A percentile compares a stretch with the other conserved stretches of the same genome.
Conservation (phyloP, 2,113 vertebrate species). For the Oceanites oceanicus region DNA sequence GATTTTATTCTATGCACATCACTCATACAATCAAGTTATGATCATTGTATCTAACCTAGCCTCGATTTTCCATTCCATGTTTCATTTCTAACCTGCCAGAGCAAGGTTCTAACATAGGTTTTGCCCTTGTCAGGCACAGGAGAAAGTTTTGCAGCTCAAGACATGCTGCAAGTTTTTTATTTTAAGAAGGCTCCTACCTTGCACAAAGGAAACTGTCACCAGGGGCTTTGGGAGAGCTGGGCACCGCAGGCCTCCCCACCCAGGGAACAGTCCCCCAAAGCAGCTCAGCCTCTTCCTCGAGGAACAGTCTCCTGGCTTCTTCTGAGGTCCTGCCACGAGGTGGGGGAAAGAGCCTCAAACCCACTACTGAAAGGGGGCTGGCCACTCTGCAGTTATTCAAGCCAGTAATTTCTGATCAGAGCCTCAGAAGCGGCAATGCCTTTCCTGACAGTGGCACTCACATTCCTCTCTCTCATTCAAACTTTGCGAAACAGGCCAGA, state of each 20-base stretch:
- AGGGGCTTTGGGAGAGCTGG: background rate
- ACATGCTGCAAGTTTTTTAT: fast-evolving
- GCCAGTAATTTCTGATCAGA: background rate
- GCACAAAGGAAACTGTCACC: background rate
- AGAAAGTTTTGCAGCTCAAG: background rate
- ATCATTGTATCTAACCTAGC: background rate
- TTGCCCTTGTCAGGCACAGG: background rate
- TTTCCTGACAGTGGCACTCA: background rate
- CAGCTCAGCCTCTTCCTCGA: background rate
- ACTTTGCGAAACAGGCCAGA: background rate
- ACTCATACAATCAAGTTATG: background rate
- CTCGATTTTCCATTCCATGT: background rate
- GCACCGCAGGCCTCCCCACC: background rate
- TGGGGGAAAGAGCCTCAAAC: background rate
- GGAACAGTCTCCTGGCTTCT: background rate
- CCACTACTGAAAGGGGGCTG: background rate
- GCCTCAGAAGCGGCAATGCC: background rate
- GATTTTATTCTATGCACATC: background rate
- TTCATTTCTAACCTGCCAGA: background rate
- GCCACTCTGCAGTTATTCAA: background rate
- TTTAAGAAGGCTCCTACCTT: background rate
- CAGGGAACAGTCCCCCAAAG: background rate
- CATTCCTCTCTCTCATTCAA: background rate
- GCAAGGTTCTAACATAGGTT: background rate
- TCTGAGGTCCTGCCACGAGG: background rate